Evolutionary conservation across 2,113 vertebrate genomes (phyloP).

Genomic region (Antechinus stuartii): DNA sequence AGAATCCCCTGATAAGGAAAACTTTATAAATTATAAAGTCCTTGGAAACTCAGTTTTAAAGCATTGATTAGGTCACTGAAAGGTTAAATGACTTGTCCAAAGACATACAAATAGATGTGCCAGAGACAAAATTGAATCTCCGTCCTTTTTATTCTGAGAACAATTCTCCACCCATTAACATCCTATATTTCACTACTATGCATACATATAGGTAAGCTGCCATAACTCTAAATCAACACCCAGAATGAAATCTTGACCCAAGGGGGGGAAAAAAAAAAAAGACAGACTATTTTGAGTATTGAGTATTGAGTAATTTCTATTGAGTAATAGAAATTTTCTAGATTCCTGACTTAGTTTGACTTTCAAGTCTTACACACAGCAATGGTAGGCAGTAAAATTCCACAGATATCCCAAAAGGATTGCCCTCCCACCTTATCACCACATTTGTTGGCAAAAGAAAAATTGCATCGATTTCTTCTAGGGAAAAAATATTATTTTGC

Average conservation of each 20-base stretch:
- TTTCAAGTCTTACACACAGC: background rate
- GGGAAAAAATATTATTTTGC: background rate
- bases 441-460: background rate
- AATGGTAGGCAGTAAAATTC: background rate
- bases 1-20: no score
- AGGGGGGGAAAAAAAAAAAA: background rate
- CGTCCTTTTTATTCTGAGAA: background rate
- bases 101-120: no score
- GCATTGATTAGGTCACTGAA: no score
- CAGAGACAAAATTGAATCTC: background rate
- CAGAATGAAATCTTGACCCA: background rate
- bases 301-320: no score
- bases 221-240: background rate
- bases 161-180: no score
- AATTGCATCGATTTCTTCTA: background rate
- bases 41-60: no score
- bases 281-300: background rate
- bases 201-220: background rate
- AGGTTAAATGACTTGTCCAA: no score
- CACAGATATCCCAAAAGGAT: background rate
- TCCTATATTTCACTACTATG: background rate
- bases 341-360: background rate
- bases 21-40: no score
- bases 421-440: background rate
- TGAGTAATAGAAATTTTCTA: background rate